Evolutionary conservation across 2,888 invertebrate species (phyloP), one percentile per base, ranked within the genome.

Genomic region (Zhuqinia jingwanae): DNA sequence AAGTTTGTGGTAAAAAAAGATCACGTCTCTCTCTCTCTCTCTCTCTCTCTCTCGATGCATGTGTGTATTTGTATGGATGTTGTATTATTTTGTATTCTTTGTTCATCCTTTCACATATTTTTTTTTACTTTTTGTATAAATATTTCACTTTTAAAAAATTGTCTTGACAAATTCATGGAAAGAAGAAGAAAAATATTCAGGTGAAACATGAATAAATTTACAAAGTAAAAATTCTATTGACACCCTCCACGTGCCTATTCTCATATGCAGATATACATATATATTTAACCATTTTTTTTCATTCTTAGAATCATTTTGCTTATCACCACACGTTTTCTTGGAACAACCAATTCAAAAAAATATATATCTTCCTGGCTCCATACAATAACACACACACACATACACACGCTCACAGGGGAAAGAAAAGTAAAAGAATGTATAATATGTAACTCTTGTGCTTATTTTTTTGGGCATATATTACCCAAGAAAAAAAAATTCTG

Each of bases 181-280:
- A 36, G 3, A 36, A 36, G n/a, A n/a, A n/a, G n/a, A n/a, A n/a
- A n/a, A n/a, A n/a, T n/a, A 85, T 79, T 85, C 79, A 85, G 79
- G 85, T 79, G 78, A 85, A 47, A 79, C 50, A 60, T 85, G 79
- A 63, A 79, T 73, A 73, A 30, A 78, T 85, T 79, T 76, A 56
- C 50, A 50, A 53, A 25, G 60, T 36, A 3, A 27, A 47, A 47
- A 50, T 63, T 45, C 58, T 42, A 76, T 82, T 82, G 58, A 20
- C 53, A 68, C 17, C 36, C 17, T 30, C 36, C 25, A 78, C 47
- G 73, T 50, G 13, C 15, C 42, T 42, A n/a, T 56, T 56, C 17
- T 76, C 73, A 47, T 42, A 47, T 73, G 22, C 22, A 27, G 73
- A 50, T 22, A 68, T 47, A 15, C n/a, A 36, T n/a, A n/a, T n/a